Evolutionary conservation across 2,797 vertebrate species (phyloP), one percentile per base, ranked within the genome.

Genomic region (Pelodytes ibericus): DNA sequence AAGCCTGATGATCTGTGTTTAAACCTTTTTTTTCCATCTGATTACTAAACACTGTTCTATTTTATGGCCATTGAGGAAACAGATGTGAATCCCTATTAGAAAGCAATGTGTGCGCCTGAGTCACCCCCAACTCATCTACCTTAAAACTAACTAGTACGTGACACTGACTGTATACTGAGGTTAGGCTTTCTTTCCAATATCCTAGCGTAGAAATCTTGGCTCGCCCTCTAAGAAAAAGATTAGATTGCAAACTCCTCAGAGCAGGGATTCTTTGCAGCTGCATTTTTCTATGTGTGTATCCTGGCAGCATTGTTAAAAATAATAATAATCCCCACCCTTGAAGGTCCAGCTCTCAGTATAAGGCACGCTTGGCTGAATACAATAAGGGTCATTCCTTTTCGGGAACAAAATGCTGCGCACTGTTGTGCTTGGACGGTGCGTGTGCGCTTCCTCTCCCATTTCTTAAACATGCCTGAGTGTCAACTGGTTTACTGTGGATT

Each of bases 341-440:
- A 62, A 79, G 70, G 69, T 44, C 56, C 63, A 49, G 70, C 51
- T 53, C 67, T 64, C 18, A 16, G 53, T 68, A 68, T 67, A 63
- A 63, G 53, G 56, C 49, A 53, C 63, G 60, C 71, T 71, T 33
- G n/a, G 68, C 67, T 64, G 67, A 26, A 77, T 22, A 59, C 30
- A 30, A 76, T 41, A 70, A 59, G 36, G 53, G 33, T 41, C 49
- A 24, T 22, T 25, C 62, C 57, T 67, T 72, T 36, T 67, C 27
- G 29, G 29, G n/a, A n/a, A n/a, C n/a, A 70, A 69, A 63, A 51
- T 41, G n/a, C 44, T 13, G 30, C 31, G 7, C 30, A 27, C 29
- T 78, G 65, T 78, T 78, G 70, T 78, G 41, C 58, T 78, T 72
- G 75, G 75, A 78, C 20, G 39, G 20, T 59, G 27, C 61, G 57